phyloP scores from a whole-genome alignment of 2,113 vertebrate species.

The Cynopterus brachyotis region DNA sequence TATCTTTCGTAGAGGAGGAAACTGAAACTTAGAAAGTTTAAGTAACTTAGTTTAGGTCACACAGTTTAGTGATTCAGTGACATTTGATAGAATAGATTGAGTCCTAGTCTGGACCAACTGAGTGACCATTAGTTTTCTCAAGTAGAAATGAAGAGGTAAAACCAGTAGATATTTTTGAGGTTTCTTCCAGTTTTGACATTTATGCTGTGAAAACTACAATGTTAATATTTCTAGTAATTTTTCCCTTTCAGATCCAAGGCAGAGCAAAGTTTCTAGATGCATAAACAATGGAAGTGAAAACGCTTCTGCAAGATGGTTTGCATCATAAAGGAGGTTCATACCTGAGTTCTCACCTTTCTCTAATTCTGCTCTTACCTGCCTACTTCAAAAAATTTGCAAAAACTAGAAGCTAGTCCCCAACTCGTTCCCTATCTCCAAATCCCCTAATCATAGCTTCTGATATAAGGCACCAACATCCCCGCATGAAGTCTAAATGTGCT shows the following conservation, averaged over 20 bases:
- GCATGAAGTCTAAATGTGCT: not conserved
- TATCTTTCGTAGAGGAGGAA: not conserved
- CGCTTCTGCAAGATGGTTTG: not conserved
- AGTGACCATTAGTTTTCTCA: not conserved
- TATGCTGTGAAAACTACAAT: not conserved
- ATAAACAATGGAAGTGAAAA: not conserved
- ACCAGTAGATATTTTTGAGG: not conserved
- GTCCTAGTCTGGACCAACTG: not conserved
- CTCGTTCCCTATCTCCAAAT: not conserved
- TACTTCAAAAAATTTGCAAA: not conserved
- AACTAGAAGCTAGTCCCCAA: not conserved
- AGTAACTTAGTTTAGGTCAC: not conserved
- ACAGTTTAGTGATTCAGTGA: not conserved
- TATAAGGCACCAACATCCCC: not conserved
- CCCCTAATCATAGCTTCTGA: not conserved
- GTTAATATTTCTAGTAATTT: not conserved
- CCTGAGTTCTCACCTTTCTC: not conserved
- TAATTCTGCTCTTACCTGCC: not conserved
- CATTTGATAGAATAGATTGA: not conserved
- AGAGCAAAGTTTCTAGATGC: not conserved
- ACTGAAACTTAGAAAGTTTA: not conserved
- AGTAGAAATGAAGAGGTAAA: not conserved
- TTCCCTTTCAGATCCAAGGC: not conserved
- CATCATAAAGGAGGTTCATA: not conserved
- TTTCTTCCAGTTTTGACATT: not conserved